Evolutionary conservation across 2,888 invertebrate genomes (phyloP).

Genomic region (Pyrochroa serraticornis): DNA sequence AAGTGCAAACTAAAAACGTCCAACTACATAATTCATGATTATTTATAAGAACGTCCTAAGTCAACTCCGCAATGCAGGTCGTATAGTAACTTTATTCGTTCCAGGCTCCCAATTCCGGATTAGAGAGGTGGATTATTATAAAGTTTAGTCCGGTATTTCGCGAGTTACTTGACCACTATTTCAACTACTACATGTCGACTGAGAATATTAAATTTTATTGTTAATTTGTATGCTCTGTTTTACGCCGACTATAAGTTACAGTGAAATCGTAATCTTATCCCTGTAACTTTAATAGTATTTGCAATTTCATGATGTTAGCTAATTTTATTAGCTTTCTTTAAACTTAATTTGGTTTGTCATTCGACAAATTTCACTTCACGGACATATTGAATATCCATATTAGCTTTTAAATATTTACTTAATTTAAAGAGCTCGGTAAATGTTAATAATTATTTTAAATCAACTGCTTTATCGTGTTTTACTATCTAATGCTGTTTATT

Average conservation of each 20-base stretch:
- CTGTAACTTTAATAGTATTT: constrained; percentile 37
- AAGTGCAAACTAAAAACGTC: background rate
- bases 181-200: constrained; percentile 46
- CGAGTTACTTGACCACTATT: constrained; percentile 48
- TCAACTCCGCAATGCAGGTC: constrained; percentile 28
- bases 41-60: background rate
- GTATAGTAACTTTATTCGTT: constrained; percentile 1
- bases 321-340: constrained; percentile 34
- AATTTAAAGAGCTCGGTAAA: too few relatives aligned
- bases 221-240: constrained; percentile 47
- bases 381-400: too few relatives aligned
- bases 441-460: too few relatives aligned
- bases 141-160: constrained; percentile 45
- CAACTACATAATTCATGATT: constrained; percentile 1
- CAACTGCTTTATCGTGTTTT: too few relatives aligned
- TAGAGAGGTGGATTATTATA: constrained; percentile 42
- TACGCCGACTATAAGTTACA: constrained; percentile 38
- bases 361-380: too few relatives aligned
- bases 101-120: constrained; percentile 34
- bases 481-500: too few relatives aligned
- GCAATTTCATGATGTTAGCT: constrained; percentile 33
- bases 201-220: constrained; percentile 52
- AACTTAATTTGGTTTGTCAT: too few relatives aligned
- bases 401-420: too few relatives aligned
- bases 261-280: constrained; percentile 41